Conservation (phyloP, 2,888 invertebrate genomes). For the Gari tellinella region DNA sequence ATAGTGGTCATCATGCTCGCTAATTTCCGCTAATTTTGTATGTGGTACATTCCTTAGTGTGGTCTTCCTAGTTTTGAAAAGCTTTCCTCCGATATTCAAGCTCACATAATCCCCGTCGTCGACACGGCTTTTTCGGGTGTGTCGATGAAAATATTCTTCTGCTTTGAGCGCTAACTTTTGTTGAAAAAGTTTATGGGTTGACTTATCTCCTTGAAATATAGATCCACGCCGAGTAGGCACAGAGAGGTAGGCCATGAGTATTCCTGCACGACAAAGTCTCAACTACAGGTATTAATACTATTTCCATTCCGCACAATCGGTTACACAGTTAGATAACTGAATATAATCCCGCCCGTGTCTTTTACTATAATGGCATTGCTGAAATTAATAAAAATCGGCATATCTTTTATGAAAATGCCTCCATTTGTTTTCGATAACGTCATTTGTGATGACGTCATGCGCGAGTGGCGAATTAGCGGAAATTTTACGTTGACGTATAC, state of each 20-base stretch:
- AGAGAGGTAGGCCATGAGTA: constrained; percentile 43
- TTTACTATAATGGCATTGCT: too few species aligned
- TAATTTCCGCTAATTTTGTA: constrained; percentile 49
- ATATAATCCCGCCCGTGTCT: too few species aligned
- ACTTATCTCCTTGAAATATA: constrained; percentile 45
- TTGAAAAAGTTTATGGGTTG: constrained; percentile 24
- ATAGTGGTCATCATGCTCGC: constrained; percentile 37
- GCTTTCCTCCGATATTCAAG: constrained; percentile 59
- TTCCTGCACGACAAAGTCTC: too few species aligned
- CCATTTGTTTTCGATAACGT: too few species aligned
- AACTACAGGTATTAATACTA: too few species aligned
- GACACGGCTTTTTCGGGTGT: constrained; percentile 21
- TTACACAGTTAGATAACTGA: too few species aligned
- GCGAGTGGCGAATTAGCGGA: too few species aligned
- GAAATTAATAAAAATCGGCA: too few species aligned
- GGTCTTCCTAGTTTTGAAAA: constrained; percentile 51
- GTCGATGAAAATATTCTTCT: constrained; percentile 47
- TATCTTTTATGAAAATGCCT: too few species aligned
- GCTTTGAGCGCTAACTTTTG: constrained; percentile 40
- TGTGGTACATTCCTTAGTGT: constrained; percentile 58
- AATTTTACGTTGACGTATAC: too few species aligned
- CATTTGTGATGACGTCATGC: too few species aligned
- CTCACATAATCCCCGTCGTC: constrained; percentile 43
- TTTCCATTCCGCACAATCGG: too few species aligned
- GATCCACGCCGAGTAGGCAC: constrained; percentile 41